A percentile compares a stretch with the other conserved stretches of the same genome.
These are phyloP conservation scores for Gallirallus australis DNA, from an alignment of 2,797 vertebrate species.

Conservation along the genomic window DNA sequence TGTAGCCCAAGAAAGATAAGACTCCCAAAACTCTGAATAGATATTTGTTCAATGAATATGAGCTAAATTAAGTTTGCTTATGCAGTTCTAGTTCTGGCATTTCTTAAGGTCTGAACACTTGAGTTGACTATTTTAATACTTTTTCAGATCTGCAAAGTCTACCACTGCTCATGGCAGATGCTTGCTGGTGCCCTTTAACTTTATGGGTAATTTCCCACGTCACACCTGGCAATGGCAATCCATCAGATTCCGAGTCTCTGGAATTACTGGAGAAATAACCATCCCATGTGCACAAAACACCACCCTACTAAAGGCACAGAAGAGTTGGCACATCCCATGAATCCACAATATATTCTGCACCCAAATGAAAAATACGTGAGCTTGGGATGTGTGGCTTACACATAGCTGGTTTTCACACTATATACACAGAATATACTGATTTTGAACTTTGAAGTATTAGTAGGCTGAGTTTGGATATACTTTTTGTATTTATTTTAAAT, in stretches of 20 bases:
- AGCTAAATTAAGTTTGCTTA: background rate
- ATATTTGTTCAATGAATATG: background rate
- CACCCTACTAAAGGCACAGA: background rate
- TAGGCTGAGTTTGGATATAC: background rate
- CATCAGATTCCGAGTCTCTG: background rate
- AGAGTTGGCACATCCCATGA: background rate
- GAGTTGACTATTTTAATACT: background rate
- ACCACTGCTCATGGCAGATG: background rate
- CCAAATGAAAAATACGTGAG: background rate
- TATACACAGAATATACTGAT: background rate
- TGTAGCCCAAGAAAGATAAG: background rate
- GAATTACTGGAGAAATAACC: background rate
- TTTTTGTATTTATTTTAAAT: background rate
- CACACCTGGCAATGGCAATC: background rate
- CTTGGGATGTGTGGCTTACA: background rate
- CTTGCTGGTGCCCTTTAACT: background rate
- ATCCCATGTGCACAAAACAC: background rate
- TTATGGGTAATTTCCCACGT: background rate
- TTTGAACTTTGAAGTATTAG: background rate
- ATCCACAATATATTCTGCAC: background rate
- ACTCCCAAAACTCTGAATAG: background rate
- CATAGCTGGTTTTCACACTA: background rate
- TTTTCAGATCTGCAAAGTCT: background rate
- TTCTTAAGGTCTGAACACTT: rapidly evolving
- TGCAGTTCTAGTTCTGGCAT: background rate